Conservation (phyloP, 2,797 vertebrate genomes). For the Cygnus olor region DNA sequence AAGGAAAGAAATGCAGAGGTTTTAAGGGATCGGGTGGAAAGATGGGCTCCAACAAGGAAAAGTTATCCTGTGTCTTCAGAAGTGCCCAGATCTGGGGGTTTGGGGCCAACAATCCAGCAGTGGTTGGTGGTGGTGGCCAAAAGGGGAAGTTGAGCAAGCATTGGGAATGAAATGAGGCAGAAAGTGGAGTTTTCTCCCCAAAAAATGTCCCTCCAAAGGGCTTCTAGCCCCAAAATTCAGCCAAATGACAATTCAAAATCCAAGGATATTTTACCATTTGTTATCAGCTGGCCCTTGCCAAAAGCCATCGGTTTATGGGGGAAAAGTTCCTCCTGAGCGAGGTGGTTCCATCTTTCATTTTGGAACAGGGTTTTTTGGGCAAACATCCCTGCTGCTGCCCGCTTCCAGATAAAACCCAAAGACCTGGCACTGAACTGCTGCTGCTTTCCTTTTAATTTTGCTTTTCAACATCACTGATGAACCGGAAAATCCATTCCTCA, state of each 20-base stretch:
- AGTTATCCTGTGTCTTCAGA: neutral
- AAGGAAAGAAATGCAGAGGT: neutral
- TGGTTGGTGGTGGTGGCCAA: fast-evolving
- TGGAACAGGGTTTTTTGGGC: neutral
- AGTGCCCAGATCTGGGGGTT: neutral
- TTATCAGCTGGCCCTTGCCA: neutral
- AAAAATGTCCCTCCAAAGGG: too few species aligned
- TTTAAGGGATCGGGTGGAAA: fast-evolving
- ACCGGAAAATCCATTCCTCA: neutral
- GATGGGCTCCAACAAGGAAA: fast-evolving
- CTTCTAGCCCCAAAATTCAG: neutral
- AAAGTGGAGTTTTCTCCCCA: fast-evolving
- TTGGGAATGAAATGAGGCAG: fast-evolving
- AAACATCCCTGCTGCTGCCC: neutral
- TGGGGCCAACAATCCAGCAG: neutral
- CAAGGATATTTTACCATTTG: neutral
- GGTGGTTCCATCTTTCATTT: neutral
- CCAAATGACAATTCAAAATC: neutral
- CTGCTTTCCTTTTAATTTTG: neutral
- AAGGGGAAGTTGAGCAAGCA: fast-evolving
- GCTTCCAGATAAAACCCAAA: neutral
- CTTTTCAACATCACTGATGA: neutral
- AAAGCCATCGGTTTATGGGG: neutral
- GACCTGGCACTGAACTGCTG: neutral
- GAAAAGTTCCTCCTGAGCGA: neutral